Base-by-base conservation (phyloP, 2,797 vertebrate species). In the Thamnophis elegans region DNA sequence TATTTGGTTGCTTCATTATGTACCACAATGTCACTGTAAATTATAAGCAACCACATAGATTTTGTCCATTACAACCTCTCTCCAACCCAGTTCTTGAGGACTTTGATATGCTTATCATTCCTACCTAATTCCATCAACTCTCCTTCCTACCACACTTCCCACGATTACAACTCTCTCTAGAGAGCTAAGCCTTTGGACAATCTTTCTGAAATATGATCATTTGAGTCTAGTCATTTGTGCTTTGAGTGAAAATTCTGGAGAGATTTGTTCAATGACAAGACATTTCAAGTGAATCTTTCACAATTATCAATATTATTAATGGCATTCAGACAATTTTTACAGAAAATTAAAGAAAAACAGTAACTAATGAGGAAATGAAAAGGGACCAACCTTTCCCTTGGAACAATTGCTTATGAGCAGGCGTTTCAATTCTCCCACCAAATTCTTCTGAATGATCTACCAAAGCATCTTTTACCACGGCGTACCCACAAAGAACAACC, bases 401-500 rank as follows among this genome's bases (percentile, higher is more conserved):
- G 42, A 47, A 58, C 5, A 58, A 1, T 59, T 32, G 32, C 1
- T 3, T 20, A 42, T 26, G 0, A 2, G 12, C 3, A 5, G 89
- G 5, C 16, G 25, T 68, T 58, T 36, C 0, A 68, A 6, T 3
- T 54, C 89, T 59, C 25, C 88, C 59, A 10, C 59, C 59, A 89
- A 90, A 90, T 18, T 94, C 94, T 90, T 97, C 94, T 0, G 87
- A 86, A 55, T 89, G 95, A 68, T 93, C 94, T 82, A 94, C 16
- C 54, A 96, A 93, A 91, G 95, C 95, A 0, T 96, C 95, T 91
- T 93, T 96, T 85, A 96, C 93, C 0, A 0, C 87, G 28, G 96
- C 20, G 0, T 96, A 96, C 20, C 97, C 95, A 0, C 95, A 96
- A 36, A 97, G 95, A 32, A 95, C 94, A 88, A 97, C 96, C 60